Percentiles rank a stretch among this genome's conserved stretches.
Conservation (phyloP, 2,797 vertebrate species). For the Channallabes apus region DNA sequence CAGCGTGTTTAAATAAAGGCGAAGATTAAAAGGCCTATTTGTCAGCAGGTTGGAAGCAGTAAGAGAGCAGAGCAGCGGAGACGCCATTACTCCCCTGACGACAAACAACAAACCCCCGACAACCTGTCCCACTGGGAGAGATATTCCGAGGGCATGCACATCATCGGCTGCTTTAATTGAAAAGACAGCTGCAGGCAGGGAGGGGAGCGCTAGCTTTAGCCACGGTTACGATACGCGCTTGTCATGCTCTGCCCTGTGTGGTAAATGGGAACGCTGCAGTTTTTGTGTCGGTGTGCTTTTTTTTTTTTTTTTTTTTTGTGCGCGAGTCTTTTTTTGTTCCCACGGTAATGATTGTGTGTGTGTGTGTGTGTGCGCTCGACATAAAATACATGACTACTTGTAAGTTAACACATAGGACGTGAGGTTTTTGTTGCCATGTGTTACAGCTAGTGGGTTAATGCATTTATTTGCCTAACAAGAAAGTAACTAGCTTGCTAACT, state of each 20-base stretch:
- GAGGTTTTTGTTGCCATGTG: too few species aligned
- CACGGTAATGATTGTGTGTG: background rate
- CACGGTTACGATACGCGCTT: constrained; percentile 1
- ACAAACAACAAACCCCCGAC: constrained; percentile 39
- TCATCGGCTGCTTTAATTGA: constrained; percentile 45
- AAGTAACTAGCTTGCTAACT: background rate
- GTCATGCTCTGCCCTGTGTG: background rate
- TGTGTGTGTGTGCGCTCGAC: background rate
- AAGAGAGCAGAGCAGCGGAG: constrained; percentile 34
- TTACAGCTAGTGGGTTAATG: background rate
- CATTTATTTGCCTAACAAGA: background rate
- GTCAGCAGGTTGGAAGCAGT: constrained; percentile 42
- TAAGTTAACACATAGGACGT: too few species aligned
- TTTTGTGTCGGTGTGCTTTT: background rate
- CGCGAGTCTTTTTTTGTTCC: background rate
- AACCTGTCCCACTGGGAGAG: constrained; percentile 35
- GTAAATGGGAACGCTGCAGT: background rate
- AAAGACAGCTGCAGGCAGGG: constrained; percentile 36
- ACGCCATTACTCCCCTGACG: constrained; percentile 51
- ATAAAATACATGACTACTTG: background rate
- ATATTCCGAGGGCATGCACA: constrained; percentile 22
- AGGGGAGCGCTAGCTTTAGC: constrained; percentile 30
- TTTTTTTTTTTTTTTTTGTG: too few species aligned
- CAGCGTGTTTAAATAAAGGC: constrained; percentile 38
- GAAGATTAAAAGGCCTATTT: constrained; percentile 19